phyloP scores from a whole-genome alignment of 2,797 vertebrate species.

The Podarcis siculus region DNA sequence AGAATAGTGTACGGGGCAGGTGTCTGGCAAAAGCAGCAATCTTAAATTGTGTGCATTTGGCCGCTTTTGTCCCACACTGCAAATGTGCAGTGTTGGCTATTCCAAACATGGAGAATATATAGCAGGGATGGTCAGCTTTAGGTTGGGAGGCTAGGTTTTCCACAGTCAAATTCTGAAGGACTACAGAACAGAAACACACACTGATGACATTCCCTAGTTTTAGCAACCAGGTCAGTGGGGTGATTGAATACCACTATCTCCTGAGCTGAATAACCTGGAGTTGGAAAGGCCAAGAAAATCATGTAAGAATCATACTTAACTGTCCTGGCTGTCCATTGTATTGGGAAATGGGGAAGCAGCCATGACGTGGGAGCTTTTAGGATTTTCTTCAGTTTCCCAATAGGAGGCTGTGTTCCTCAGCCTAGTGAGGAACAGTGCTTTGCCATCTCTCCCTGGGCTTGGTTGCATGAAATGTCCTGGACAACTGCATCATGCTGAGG shows the following conservation, averaged over 20 bases:
- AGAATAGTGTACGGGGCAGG: conserved; percentile 7
- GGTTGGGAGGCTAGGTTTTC: background rate
- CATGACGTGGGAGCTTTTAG: background rate
- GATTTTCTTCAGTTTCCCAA: background rate
- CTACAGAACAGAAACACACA: background rate
- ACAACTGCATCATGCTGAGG: background rate
- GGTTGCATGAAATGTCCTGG: background rate
- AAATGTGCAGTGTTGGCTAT: background rate
- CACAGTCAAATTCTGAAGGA: background rate
- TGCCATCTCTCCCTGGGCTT: background rate
- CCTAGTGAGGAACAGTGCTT: background rate
- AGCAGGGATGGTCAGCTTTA: background rate
- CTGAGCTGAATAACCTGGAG: background rate
- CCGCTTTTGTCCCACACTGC: background rate
- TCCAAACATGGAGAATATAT: background rate
- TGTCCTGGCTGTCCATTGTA: background rate
- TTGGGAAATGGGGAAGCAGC: background rate
- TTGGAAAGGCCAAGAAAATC: background rate
- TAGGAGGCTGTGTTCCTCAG: background rate
- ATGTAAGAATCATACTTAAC: background rate
- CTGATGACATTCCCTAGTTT: background rate
- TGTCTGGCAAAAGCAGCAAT: background rate
- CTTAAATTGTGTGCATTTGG: background rate
- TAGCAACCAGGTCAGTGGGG: background rate
- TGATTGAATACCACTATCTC: background rate